Evolutionary conservation across 2,888 invertebrate genomes (phyloP).

Genomic region (Allophyes oxyacanthae): DNA sequence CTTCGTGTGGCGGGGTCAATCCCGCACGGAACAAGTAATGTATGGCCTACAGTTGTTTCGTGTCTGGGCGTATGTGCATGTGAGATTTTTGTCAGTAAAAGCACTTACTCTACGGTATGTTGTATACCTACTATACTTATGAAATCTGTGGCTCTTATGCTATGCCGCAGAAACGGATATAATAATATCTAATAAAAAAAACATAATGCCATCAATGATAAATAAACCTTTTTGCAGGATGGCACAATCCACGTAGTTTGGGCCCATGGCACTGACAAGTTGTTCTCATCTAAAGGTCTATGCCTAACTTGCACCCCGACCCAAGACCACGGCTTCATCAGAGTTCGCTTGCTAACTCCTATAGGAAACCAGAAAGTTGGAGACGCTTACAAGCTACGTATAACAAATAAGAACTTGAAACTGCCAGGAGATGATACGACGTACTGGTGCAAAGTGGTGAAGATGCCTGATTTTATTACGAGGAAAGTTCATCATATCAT

Average conservation of each 20-base stretch:
- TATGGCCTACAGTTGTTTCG: too few relatives aligned
- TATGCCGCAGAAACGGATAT: too few relatives aligned
- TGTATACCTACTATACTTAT: too few relatives aligned
- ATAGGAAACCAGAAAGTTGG: conserved; percentile 74
- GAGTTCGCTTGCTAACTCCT: conserved; percentile 91
- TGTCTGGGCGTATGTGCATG: too few relatives aligned
- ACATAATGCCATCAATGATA: too few relatives aligned
- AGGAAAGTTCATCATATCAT: conserved; percentile 94
- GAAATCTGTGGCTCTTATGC: too few relatives aligned
- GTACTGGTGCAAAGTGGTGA: conserved; percentile 98
- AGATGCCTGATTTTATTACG: conserved; percentile 91
- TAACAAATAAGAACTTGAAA: conserved; percentile 90
- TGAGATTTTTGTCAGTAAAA: too few relatives aligned
- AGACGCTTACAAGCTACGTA: conserved; percentile 88
- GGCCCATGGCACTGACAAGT: conserved; percentile 93
- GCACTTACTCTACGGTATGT: too few relatives aligned
- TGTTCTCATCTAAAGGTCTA: conserved; percentile 91
- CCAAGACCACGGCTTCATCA: conserved; percentile 92
- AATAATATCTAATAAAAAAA: too few relatives aligned
- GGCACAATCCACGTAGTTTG: conserved; percentile 97
- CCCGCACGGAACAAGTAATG: too few relatives aligned
- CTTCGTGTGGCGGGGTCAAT: too few relatives aligned
- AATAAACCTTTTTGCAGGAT: conserved; percentile 91
- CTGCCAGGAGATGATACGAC: conserved; percentile 97
- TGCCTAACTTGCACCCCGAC: conserved; percentile 87